Evolutionary conservation across 2,888 invertebrate genomes (phyloP).

Genomic region (Chironomus tentans): DNA sequence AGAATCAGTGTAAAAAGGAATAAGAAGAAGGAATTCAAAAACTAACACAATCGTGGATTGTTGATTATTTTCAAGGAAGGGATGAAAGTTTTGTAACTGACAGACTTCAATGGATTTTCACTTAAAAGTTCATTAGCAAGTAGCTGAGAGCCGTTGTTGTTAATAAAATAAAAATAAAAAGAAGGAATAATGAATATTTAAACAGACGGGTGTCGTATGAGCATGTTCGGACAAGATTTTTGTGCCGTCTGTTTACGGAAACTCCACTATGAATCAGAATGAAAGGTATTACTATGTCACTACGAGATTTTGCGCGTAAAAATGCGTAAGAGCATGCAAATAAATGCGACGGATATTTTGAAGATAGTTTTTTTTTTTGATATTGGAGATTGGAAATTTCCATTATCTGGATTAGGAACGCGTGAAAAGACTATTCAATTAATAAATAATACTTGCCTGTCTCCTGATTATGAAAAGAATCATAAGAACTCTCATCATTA

Average conservation of each 20-base stretch:
- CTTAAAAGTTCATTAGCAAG: neutral
- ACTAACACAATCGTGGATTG: no score
- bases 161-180: neutral
- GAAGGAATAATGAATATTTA: neutral
- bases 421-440: neutral
- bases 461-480: constrained; percentile 32
- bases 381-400: constrained; percentile 5
- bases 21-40: neutral
- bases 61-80: neutral
- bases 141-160: neutral
- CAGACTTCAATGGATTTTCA: neutral
- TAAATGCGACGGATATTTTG: neutral
- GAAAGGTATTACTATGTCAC: neutral
- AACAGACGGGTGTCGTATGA: neutral
- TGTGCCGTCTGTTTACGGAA: neutral
- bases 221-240: constrained; percentile 19
- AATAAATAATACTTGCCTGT: constrained; percentile 31
- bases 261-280: neutral
- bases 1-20: neutral
- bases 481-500: constrained; percentile 32
- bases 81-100: neutral
- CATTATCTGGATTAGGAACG: neutral
- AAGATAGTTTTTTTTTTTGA: neutral
- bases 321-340: neutral
- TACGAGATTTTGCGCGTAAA: no score